Base-by-base conservation (phyloP, 2,888 invertebrate genomes). In the Rutpela maculata region DNA sequence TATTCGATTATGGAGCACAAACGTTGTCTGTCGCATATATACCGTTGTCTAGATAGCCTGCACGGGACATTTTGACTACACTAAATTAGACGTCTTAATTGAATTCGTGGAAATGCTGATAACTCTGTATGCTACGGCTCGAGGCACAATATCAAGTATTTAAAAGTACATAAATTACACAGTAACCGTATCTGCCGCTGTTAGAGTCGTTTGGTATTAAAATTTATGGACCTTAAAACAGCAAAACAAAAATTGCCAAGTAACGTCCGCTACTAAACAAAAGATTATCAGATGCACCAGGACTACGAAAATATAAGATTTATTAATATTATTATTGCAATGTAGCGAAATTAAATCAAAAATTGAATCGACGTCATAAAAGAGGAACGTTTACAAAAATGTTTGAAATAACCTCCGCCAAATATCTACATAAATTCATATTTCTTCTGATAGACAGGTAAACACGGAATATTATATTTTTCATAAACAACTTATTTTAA, bases 51-150 rank as follows among this genome's bases (percentile, higher is more conserved):
- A 66, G 67, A 75, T 74, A 67, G 77, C 62, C 74, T 78, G 79
- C 68, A 59, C 56, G 19, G 66, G 77, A 77, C 77, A 68, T 74
- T 62, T 67, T 50, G 69, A 72, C 75, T 71, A 67, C 62, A 76
- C 73, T 76, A 77, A 79, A 79, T 79, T 74, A 77, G 77, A 77
- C 74, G 75, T 77, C 77, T 74, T 77, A 79, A 79, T 79, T 75
- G 77, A 79, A 77, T 77, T 79, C 75, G 74, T 74, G 68, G 67
- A 74, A 79, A 79, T 77, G 77, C 77, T 76, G 79, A 79, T 79
- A 79, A 79, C 73, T 74, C 73, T 62, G 35, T 72, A 71, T 72
- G 68, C 67, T 75, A 43, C 55, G 57, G 71, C 71, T 62, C 63
- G 55, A 55, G 62, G 59, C 71, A 72, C 76, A 76, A 71, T 79